Evolutionary conservation across 2,113 vertebrate species (phyloP).

Genomic region (Baryphthengus martii): DNA sequence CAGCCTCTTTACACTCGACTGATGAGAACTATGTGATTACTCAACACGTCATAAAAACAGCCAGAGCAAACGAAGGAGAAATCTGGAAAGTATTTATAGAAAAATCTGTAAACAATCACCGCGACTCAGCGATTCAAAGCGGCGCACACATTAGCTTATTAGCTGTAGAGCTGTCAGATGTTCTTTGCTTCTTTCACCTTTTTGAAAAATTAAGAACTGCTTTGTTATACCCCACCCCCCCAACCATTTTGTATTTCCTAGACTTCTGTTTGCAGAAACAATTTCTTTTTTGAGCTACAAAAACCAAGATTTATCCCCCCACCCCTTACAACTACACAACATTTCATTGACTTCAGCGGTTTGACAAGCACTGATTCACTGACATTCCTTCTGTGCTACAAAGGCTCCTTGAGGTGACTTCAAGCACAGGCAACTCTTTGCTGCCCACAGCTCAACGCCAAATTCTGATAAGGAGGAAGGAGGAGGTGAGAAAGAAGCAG

Average conservation of each 20-base stretch:
- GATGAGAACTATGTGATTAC: slow-evolving; percentile 53
- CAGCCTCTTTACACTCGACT: slow-evolving; percentile 38
- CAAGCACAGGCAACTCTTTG: background rate
- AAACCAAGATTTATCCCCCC: background rate
- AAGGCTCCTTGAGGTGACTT: background rate
- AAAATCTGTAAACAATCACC: slow-evolving; percentile 42
- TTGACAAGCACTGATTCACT: background rate
- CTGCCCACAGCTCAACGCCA: background rate
- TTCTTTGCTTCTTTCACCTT: slow-evolving; percentile 8
- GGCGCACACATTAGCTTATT: background rate
- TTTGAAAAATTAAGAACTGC: background rate
- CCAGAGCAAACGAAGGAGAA: slow-evolving; percentile 22
- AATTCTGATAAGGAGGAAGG: background rate
- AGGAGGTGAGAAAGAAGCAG: background rate
- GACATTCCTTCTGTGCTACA: background rate
- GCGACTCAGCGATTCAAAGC: background rate
- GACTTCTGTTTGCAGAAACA: background rate
- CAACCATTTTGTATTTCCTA: background rate
- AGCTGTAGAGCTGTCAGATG: background rate
- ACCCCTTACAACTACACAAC: background rate
- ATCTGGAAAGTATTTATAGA: slow-evolving; percentile 55
- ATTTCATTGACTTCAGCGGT: slow-evolving; percentile 24
- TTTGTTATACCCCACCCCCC: background rate
- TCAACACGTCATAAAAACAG: slow-evolving; percentile 45
- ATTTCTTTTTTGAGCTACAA: background rate